Evolutionary conservation across 2,113 vertebrate species (phyloP), one percentile per base, ranked within the genome.

Genomic region (Corythornis vintsioides): DNA sequence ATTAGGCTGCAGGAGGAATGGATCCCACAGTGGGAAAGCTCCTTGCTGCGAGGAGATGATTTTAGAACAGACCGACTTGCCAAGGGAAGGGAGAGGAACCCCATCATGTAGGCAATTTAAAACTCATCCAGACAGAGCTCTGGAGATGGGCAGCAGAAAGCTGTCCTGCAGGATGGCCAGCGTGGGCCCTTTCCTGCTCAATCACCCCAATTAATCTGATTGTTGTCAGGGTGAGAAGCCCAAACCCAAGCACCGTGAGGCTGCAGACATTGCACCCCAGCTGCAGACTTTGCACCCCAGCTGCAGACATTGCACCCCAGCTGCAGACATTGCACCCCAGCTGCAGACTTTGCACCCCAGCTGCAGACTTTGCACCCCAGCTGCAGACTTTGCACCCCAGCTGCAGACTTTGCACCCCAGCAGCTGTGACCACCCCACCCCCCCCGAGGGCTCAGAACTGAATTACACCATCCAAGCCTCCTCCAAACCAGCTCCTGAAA

Each of bases 141-240:
- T 5, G 60, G 50, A n/a, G 66, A 17, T 0, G 9, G 0, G 2
- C 71, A 2, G 28, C 15, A 24, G 28, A 53, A 42, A 42, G 43
- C 7, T 4, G 3, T 33, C 64, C 69, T 4, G 29, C 5, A 5
- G 42, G 66, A 31, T 3, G 48, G 2, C 5, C 55, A 42, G n/a
- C 11, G 2, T 0, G 15, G 25, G 56, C 11, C 2, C 0, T 0
- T 15, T 15, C 21, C 35, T 15, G 61, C 53, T 25, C 65, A 2
- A 0, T 10, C 45, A 3, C 0, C 2, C 11, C 0, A 3, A 29
- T 2, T 17, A 15, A 15, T 35, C 43, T 29, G 10, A 2, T 0
- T 8, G 13, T 6, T 15, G 29, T 8, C 31, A 16, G 81, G 12
- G 35, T 3, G 21, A 2, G 2, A 50, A 63, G 21, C 16, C 4